Evolutionary conservation across 1,140 invertebrate genomes (phyloP).

Genomic region (Hesperophylax magnus): DNA sequence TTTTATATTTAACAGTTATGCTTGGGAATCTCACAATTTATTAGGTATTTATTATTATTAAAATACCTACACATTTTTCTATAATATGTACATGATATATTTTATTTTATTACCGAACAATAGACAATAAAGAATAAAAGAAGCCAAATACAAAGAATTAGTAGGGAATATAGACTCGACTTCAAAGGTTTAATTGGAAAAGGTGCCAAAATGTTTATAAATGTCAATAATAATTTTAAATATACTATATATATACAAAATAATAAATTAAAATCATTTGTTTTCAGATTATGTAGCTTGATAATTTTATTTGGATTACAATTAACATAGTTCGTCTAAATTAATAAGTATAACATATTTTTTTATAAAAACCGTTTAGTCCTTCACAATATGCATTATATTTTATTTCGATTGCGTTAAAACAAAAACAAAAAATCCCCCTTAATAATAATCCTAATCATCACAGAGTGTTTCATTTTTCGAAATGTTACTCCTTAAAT

Average conservation of each 20-base stretch:
- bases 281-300: not conserved
- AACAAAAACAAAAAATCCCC: no score
- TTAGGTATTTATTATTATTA: no score
- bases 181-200: conserved; percentile 6
- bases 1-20: not conserved
- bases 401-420: no score
- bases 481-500: no score
- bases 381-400: no score
- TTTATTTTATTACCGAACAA: conserved; percentile 15
- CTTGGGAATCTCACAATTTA: conserved; percentile 1
- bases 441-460: no score
- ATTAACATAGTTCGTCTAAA: no score
- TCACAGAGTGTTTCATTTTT: no score
- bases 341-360: no score
- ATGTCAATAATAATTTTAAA: conserved; percentile 9
- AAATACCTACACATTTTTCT: conserved; percentile 6
- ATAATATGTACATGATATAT: conserved; percentile 8
- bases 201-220: conserved; percentile 34
- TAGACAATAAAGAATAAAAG: conserved; percentile 32
- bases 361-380: no score
- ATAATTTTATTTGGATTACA: no score
- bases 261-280: not conserved
- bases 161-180: not conserved
- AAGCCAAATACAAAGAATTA: conserved; percentile 12
- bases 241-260: not conserved